These are phyloP conservation scores for Coendou prehensilis DNA, from an alignment of 2,797 vertebrate species.

Conservation along the genomic window DNA sequence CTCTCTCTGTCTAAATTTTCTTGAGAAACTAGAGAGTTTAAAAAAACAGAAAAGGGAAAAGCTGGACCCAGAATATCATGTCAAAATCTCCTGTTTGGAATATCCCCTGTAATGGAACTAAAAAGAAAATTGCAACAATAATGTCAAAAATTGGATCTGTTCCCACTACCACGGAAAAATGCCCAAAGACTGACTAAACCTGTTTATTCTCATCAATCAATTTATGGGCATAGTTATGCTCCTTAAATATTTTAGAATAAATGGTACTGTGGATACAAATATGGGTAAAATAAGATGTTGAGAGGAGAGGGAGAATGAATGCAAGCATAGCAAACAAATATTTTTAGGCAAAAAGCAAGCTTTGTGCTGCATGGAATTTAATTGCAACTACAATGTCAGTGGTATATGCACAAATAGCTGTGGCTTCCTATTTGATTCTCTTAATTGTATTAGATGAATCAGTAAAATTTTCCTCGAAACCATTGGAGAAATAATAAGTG, in stretches of 20 bases:
- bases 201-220: not conserved
- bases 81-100: not conserved
- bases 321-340: not conserved
- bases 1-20: not conserved
- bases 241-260: slow-evolving; percentile 25
- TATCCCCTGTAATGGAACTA: not conserved
- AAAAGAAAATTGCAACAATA: not conserved
- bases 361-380: not conserved
- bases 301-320: not conserved
- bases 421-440: not conserved
- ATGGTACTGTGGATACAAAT: not conserved
- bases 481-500: not conserved
- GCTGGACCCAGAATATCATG: not conserved
- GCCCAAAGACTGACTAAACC: not conserved
- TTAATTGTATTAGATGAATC: not conserved
- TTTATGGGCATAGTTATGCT: not conserved
- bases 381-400: not conserved
- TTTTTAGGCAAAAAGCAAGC: slow-evolving; percentile 41
- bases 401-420: not conserved
- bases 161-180: not conserved
- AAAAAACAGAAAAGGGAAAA: not conserved
- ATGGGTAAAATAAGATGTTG: not conserved
- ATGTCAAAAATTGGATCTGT: not conserved
- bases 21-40: not conserved
- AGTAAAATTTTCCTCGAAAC: slow-evolving; percentile 2